Percentiles rank a stretch among this genome's conserved stretches.
Conservation (phyloP, 2,113 vertebrate genomes). For the Sebastes schlegelii region DNA sequence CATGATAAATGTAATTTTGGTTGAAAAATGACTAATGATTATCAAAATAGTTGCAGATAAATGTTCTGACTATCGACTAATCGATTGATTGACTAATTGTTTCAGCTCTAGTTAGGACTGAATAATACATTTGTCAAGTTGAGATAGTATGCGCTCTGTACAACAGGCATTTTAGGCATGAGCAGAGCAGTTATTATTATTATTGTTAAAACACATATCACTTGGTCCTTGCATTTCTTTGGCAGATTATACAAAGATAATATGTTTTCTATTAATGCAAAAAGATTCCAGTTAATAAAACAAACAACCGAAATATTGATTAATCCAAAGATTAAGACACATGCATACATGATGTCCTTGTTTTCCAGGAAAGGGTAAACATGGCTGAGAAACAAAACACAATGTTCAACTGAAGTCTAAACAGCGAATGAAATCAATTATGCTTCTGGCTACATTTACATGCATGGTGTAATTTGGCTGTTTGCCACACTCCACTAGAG, state of each 20-base stretch:
- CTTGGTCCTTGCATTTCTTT: not conserved
- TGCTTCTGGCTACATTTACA: constrained; percentile 22
- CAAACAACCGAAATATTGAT: not conserved
- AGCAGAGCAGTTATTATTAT: not conserved
- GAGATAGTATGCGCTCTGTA: not conserved
- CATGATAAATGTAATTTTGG: not conserved
- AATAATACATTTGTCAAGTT: not conserved
- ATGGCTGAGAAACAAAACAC: not conserved
- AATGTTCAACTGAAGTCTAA: not conserved
- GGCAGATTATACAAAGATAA: not conserved
- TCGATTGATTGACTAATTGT: not conserved
- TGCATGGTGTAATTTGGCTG: constrained; percentile 26
- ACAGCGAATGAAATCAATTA: constrained; percentile 11
- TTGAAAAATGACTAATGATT: not conserved
- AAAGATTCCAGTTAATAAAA: not conserved
- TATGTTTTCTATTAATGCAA: not conserved
- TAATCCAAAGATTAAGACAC: not conserved
- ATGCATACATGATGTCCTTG: not conserved
- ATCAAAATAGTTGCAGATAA: not conserved
- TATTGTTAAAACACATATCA: not conserved
- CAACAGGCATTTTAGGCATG: not conserved
- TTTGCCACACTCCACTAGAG: constrained; percentile 27
- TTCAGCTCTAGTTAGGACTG: not conserved
- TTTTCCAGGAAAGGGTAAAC: not conserved
- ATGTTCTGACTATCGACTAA: not conserved